Evolutionary conservation across 1,140 invertebrate genomes (phyloP), one percentile per base, ranked within the genome.

Genomic region (Pseudachorutes palmiensis): DNA sequence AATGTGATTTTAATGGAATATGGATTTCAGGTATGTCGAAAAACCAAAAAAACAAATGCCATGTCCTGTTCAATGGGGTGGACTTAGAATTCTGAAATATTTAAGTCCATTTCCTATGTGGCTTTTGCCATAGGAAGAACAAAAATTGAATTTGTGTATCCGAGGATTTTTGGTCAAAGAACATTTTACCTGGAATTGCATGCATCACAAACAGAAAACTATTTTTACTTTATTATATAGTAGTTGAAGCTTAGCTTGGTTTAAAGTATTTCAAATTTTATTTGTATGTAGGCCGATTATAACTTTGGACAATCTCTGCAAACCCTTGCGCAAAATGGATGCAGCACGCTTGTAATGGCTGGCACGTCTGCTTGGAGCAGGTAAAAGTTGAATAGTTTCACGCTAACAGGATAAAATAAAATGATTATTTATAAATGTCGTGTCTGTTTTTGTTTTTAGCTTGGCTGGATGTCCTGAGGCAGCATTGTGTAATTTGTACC

Each of bases 341-440:
- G 82, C 33, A 81, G 82, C 66, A 81, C 84, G 64, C 78, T 82
- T 68, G 80, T 85, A 3, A 85, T 84, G 75, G 84, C 85, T 49
- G 85, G 85, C 33, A 87, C 86, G 45, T 82, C 85, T 32, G 83
- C 84, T 71, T 87, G 86, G 80, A 86, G 86, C 72, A 81, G 81
- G 78, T 82, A 28, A 51, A n/a, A n/a, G n/a, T n/a, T n/a, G n/a
- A n/a, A n/a, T n/a, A n/a, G n/a, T n/a, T n/a, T n/a, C n/a, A n/a
- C n/a, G n/a, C n/a, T n/a, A n/a, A n/a, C n/a, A n/a, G n/a, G n/a
- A n/a, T n/a, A n/a, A n/a, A n/a, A n/a, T n/a, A n/a, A n/a, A n/a
- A n/a, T 41, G 9, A 31, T 32, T 22, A 58, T 29, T 55, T 30
- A 68, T 41, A 41, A 41, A 5, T 41, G 24, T 16, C 51, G 5